phyloP scores from a whole-genome alignment of 2,888 invertebrate genomes.

The Cerastoderma edule region DNA sequence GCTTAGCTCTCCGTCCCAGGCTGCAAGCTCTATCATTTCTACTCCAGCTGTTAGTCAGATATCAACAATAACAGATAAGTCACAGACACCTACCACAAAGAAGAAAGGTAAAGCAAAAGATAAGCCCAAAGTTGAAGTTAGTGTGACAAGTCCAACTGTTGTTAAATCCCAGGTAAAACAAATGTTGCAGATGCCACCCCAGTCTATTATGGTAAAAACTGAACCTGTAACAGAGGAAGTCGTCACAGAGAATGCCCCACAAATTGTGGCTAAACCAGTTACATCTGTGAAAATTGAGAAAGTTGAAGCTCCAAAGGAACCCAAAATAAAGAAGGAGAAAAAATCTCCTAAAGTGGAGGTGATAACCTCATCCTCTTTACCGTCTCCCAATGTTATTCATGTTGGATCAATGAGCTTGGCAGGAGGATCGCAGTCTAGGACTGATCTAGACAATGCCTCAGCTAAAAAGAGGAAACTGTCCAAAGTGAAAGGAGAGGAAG shows the following conservation, averaged over 20 bases:
- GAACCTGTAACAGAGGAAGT: constrained; percentile 15
- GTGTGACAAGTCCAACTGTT: neutral
- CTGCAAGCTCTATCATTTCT: constrained; percentile 65
- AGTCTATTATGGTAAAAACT: constrained; percentile 32
- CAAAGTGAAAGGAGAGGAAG: constrained; percentile 34
- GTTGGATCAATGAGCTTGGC: constrained; percentile 43
- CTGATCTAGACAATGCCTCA: constrained; percentile 78
- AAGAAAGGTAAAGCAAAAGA: constrained; percentile 50
- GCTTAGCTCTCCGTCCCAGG: constrained; percentile 74
- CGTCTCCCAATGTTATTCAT: constrained; percentile 54
- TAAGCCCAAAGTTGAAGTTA: constrained; percentile 1
- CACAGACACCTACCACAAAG: constrained; percentile 35
- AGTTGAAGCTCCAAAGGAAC: constrained; percentile 20
- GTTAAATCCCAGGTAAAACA: constrained; percentile 35
- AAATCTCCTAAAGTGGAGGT: constrained; percentile 34
- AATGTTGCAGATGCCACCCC: constrained; percentile 31
- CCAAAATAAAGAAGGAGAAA: constrained; percentile 49
- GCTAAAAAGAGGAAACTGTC: constrained; percentile 31
- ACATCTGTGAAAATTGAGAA: neutral
- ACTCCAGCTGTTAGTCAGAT: constrained; percentile 62
- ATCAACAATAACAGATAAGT: constrained; percentile 30
- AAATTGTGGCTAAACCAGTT: neutral
- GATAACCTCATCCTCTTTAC: constrained; percentile 32
- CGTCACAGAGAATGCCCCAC: neutral
- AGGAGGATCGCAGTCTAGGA: constrained; percentile 30